A percentile compares a stretch with the other conserved stretches of the same genome.
Evolutionary conservation across 2,113 vertebrate species (phyloP).

Genomic region (Myotis brandtii): DNA sequence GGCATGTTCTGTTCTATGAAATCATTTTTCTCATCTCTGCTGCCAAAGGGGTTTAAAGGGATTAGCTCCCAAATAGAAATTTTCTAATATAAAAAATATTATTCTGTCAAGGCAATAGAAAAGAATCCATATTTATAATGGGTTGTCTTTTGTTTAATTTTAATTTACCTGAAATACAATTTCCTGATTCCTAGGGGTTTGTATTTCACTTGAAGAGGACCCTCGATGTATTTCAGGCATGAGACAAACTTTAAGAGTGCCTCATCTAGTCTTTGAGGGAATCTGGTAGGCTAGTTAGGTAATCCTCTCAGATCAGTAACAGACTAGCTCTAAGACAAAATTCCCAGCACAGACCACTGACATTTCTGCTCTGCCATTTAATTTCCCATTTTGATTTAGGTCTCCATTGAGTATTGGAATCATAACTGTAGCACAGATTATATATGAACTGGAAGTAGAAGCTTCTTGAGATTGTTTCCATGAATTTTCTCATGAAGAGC

Average conservation of each 20-base stretch:
- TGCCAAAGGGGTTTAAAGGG: neutral
- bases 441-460: neutral
- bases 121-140: neutral
- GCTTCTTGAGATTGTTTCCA: neutral
- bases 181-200: neutral
- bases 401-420: neutral
- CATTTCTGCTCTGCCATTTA: neutral
- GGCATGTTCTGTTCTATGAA: neutral
- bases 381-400: neutral
- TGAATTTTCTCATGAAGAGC: neutral
- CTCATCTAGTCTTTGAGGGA: neutral
- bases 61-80: neutral
- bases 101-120: neutral
- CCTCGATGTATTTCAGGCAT: neutral
- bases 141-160: neutral
- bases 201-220: neutral
- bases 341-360: neutral
- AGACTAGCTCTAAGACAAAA: neutral
- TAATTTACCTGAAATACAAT: slow-evolving; percentile 3
- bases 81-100: neutral
- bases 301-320: neutral
- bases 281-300: neutral
- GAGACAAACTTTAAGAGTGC: neutral
- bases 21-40: neutral
- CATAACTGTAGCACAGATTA: neutral